These are phyloP conservation scores for Malurus melanocephalus DNA, from an alignment of 2,113 vertebrate genomes.

Conservation along the genomic window DNA sequence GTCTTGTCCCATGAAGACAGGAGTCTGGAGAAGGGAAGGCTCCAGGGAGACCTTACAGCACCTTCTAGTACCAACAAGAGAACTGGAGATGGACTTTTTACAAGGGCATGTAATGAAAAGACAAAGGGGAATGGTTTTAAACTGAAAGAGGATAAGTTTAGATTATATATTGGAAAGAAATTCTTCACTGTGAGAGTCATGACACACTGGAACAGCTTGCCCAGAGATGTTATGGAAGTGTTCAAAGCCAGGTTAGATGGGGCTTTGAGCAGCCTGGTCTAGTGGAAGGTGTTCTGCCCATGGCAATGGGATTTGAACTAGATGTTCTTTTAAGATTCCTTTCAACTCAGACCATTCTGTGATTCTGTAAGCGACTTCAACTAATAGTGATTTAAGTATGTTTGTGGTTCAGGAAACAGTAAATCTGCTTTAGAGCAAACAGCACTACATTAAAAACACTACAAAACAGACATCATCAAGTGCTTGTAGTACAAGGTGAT, in stretches of 20 bases:
- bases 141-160: not conserved
- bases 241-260: not conserved
- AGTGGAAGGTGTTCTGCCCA: not conserved
- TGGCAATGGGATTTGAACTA: not conserved
- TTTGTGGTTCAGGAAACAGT: not conserved
- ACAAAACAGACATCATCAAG: not conserved
- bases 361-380: not conserved
- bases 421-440: not conserved
- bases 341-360: not conserved
- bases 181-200: not conserved
- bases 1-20: not conserved
- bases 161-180: not conserved
- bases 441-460: not conserved
- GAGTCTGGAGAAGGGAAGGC: not conserved
- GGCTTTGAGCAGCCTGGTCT: not conserved
- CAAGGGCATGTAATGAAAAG: not conserved
- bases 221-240: not conserved
- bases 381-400: not conserved
- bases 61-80: not conserved
- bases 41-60: not conserved
- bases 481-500: not conserved
- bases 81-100: not conserved
- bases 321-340: not conserved
- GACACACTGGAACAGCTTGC: not conserved
- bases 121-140: not conserved